Base-by-base conservation (phyloP, 23 tunicate genomes). In the Ciona savignyi region DNA sequence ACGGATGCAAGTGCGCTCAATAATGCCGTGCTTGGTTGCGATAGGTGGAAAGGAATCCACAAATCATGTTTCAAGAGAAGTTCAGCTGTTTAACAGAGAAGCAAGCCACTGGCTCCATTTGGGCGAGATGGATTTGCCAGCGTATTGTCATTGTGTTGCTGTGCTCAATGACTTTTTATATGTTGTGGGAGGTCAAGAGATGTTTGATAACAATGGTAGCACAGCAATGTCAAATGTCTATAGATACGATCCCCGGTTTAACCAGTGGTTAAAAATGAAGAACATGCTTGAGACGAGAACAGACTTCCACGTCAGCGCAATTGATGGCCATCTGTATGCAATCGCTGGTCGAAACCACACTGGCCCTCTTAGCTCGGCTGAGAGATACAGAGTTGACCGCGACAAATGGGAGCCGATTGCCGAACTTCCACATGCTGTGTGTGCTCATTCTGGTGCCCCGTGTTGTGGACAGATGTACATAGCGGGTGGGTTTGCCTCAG, bases 371-470 rank as follows among this genome's bases (percentile, higher is more conserved):
- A 81, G 80, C 62, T 81, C 95, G 20, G 94, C 95, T 0, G 98
- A 93, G 42, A 77, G 87, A 24, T 93, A 77, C 65, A 81, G 86
- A 78, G 94, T 93, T 21, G 98, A 93, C 56, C 83, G 93, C 15
- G 82, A 93, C 35, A 79, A 70, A 32, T 93, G 98, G 98, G 98
- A 93, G 78, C 65, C 84, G 25, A 78, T 93, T 33, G 80, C 85
- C 65, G 95, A 93, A 21, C 76, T 93, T 15, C 98, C 98, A 27
- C 98, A 93, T 69, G 93, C 98, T 25, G 98, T 93, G 30, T 93
- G 98, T 78, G 98, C 98, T 27, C 98, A 93, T 78, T 95, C 98
- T 0, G 98, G 98, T n/a, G 94, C 98, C 3, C 88, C 90, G 27
- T 83, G 93, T 33, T 27, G 71, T 51, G 93, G 98, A 0, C 68